These are phyloP conservation scores for Cotesia chilonis DNA, from an alignment of 1,140 invertebrate species.

Conservation along the genomic window DNA sequence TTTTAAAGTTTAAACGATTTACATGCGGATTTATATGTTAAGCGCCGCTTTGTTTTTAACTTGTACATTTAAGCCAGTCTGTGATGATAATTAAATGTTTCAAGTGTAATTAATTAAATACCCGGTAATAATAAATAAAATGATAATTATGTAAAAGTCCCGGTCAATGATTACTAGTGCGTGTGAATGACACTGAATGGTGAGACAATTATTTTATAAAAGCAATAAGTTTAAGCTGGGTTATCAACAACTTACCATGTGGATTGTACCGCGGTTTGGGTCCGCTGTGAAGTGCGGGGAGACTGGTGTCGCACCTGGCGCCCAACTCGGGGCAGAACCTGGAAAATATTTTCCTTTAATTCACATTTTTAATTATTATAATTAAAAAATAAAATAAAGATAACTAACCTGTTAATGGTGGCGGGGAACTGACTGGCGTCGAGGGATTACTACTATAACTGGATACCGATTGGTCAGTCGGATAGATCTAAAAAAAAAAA, in stretches of 20 bases:
- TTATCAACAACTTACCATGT: slow-evolving; percentile 61
- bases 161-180: slow-evolving; percentile 9
- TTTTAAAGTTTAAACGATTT: no score
- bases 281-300: slow-evolving; percentile 67
- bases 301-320: slow-evolving; percentile 66
- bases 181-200: slow-evolving; percentile 26
- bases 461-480: slow-evolving; percentile 83
- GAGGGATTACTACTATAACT: slow-evolving; percentile 93
- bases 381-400: no score
- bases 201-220: background rate
- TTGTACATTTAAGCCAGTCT: background rate
- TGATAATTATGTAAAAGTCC: background rate
- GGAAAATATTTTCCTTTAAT: no score
- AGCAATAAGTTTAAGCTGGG: background rate
- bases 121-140: background rate
- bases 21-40: no score
- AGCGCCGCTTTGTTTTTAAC: background rate
- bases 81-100: background rate
- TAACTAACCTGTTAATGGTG: slow-evolving; percentile 71
- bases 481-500: slow-evolving; percentile 76
- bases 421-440: slow-evolving; percentile 87
- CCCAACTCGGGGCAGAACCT: slow-evolving; percentile 66
- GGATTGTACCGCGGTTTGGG: slow-evolving; percentile 63
- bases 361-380: no score
- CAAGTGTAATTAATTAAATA: no score